Evolutionary conservation across 2,797 vertebrate species (phyloP).

Genomic region (Silurus aristotelis): DNA sequence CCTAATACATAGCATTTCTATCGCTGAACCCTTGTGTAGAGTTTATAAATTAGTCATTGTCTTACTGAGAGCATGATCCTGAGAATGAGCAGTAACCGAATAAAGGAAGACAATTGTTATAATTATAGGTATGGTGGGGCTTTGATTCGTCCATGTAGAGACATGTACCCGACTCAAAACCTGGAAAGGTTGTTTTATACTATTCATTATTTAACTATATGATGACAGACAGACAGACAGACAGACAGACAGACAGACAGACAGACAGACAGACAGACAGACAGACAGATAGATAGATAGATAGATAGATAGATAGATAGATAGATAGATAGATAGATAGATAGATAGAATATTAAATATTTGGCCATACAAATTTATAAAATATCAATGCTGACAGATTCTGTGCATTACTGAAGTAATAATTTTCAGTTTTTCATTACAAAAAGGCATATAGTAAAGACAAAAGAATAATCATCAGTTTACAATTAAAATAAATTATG

Average conservation of each 20-base stretch:
- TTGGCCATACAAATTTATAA: not conserved
- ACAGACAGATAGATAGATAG: too few species aligned
- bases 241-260: not conserved
- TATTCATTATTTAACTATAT: not conserved
- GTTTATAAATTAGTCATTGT: conserved; percentile 34
- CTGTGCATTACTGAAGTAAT: not conserved
- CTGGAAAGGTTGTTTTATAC: not conserved
- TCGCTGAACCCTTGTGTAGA: not conserved
- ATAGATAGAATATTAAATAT: not conserved
- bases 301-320: too few species aligned
- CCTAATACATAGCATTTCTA: not conserved
- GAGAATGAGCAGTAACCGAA: conserved; percentile 21
- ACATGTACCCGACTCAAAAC: too few species aligned
- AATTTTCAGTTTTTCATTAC: not conserved
- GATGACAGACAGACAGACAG: not conserved
- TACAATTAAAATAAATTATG: too few species aligned
- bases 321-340: not conserved
- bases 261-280: too few species aligned
- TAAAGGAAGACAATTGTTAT: conserved; percentile 24
- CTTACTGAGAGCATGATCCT: not conserved
- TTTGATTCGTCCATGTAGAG: conserved; percentile 48
- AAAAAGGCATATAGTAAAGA: conserved; percentile 9
- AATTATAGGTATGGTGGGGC: conserved; percentile 34
- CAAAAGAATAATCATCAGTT: not conserved
- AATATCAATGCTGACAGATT: not conserved